Base-by-base conservation (phyloP, 1,140 invertebrate genomes). In the Cydia amplana region DNA sequence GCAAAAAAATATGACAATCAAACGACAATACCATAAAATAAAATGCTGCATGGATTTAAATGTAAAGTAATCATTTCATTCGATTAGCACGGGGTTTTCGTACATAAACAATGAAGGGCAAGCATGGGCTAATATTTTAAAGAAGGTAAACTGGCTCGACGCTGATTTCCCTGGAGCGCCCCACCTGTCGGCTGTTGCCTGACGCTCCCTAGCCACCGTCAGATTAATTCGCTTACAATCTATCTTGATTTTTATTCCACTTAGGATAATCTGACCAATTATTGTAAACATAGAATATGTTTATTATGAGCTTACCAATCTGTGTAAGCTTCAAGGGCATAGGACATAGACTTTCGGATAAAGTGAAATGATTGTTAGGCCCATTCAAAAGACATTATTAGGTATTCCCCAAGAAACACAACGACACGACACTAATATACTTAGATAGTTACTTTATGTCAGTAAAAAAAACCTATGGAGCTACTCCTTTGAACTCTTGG, bases 131-230 rank as follows among this genome's bases (percentile, higher is more conserved):
- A 83, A 88, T 70, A 85, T 84, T 87, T 88, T 83, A 86, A 84
- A 83, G 80, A 82, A 82, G 63, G 73, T 36, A 70, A 77, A 73
- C 74, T 46, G 73, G 76, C 77, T 51, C 72, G 63, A 80, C 73
- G 81, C 80, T 85, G 84, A 88, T 88, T 87, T 88, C 87, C 85
- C 85, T 70, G 6, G 82, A 82, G 85, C 60, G 72, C 32, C n/a
- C 75, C 82, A 80, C 78, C 77, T 78, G 80, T 76, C 77, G 77
- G 78, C 77, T 83, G 76, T 83, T 32, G 64, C 20, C 64, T 51
- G 36, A 40, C 46, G 55, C 20, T 73, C 32, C 32, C 65, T 16
- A 43, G 65, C 28, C 32, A 10, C 65, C 65, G 32, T 70, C 28
- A 70, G 65, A 36, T 70, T 70, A 70, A 70, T 70, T 70, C 23